Base-by-base conservation (phyloP, 2,888 invertebrate genomes). In the Cinara cedri region DNA sequence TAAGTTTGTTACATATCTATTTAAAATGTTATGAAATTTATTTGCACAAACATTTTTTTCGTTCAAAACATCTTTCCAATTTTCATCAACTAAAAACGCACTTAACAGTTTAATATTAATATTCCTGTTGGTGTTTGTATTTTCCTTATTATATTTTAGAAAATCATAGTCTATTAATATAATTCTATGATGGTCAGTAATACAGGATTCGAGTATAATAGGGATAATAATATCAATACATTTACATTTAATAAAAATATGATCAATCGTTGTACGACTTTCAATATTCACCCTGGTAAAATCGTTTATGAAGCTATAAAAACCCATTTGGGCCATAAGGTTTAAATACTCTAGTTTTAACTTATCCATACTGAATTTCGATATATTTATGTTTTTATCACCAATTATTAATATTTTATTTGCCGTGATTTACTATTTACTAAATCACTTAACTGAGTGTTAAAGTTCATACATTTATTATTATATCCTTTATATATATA, bases 11-110 rank as follows among this genome's bases (percentile, higher is more conserved):
- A 24, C 26, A 42, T 42, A 42, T 3, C 19, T 44, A 63, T 42
- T 63, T 63, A 63, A 34, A 24, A 42, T 11, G n/a, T 19, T 42
- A 63, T 44, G 42, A 19, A 63, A 63, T 13, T n/a, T 63, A 42
- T 10, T n/a, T n/a, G 19, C 42, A 63, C 42, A 63, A 3, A 19
- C 19, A 42, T 55, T 55, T 55, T 21, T 55, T 14, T 55, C 21
- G 1, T n/a, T n/a, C n/a, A n/a, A n/a, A n/a, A n/a, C n/a, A n/a
- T n/a, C n/a, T n/a, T n/a, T n/a, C n/a, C n/a, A n/a, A n/a, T n/a
- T n/a, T n/a, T n/a, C n/a, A n/a, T n/a, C n/a, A n/a, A n/a, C n/a
- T n/a, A n/a, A n/a, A n/a, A n/a, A n/a, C n/a, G n/a, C n/a, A n/a
- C n/a, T n/a, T n/a, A n/a, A n/a, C n/a, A 21, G 11, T 44, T 63